Percentiles rank a stretch among this genome's conserved stretches.
phyloP scores from a whole-genome alignment of 2,888 invertebrate genomes.

The Lycaena phlaeas region DNA sequence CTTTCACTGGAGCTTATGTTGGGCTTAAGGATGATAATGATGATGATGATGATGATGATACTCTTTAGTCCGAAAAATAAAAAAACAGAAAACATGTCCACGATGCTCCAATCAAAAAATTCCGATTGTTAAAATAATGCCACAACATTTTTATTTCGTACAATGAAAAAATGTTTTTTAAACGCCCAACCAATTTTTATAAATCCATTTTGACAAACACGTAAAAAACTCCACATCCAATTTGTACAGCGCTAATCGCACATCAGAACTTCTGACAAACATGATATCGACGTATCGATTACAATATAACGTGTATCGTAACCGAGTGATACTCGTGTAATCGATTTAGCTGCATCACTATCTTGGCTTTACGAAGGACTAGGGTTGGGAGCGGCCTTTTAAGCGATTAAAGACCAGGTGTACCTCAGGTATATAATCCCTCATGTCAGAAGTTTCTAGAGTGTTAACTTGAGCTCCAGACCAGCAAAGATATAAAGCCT shows the following conservation, averaged over 20 bases:
- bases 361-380: background rate
- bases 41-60: no score
- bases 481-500: background rate
- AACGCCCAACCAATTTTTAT: slow-evolving; percentile 6
- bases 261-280: slow-evolving; percentile 3
- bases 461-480: background rate
- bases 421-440: background rate
- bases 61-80: no score
- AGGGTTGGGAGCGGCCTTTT: background rate
- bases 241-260: slow-evolving; percentile 7
- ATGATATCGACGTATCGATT: slow-evolving; percentile 1
- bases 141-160: background rate
- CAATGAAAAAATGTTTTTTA: background rate
- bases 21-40: no score
- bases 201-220: slow-evolving; percentile 7
- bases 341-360: no score
- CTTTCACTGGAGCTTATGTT: no score
- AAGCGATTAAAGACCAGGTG: background rate
- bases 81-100: no score
- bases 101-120: slow-evolving; percentile 2
- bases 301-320: background rate
- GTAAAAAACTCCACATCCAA: slow-evolving; percentile 8
- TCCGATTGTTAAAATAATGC: slow-evolving; percentile 2
- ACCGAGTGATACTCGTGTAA: background rate
- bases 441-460: slow-evolving; percentile 1